Conservation (phyloP, 2,888 invertebrate species). For the Phyto melanocephala region DNA sequence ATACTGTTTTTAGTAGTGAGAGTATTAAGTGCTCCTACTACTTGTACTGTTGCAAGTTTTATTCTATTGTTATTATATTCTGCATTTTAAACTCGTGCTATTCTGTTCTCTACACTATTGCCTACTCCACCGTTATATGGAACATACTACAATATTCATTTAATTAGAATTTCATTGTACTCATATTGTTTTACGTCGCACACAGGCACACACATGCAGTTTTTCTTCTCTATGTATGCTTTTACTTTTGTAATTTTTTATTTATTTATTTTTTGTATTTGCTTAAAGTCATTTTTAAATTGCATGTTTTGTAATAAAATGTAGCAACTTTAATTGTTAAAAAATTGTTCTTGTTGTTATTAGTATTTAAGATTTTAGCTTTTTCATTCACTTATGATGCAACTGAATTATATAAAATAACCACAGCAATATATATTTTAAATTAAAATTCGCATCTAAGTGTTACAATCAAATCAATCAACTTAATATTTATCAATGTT, state of each 20-base stretch:
- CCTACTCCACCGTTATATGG: background rate
- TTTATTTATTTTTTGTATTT: background rate
- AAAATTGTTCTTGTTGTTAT: background rate
- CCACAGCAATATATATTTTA: background rate
- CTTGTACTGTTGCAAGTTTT: background rate
- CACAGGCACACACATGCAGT: no score
- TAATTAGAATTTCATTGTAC: background rate
- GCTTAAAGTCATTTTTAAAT: slow-evolving; percentile 28
- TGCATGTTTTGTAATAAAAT: slow-evolving; percentile 24
- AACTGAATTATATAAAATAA: background rate
- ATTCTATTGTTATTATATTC: background rate
- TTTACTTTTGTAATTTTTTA: background rate
- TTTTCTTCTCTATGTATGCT: background rate
- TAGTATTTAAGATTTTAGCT: background rate
- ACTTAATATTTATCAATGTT: slow-evolving; percentile 10
- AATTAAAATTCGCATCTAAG: background rate
- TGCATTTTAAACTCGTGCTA: background rate
- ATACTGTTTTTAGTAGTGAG: background rate
- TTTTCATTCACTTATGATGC: background rate
- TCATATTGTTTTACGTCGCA: background rate
- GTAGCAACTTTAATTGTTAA: slow-evolving; percentile 28
- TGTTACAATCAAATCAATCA: background rate
- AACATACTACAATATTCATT: background rate
- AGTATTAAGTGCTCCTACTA: background rate
- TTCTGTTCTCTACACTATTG: background rate